Evolutionary conservation across 2,797 vertebrate species (phyloP).

Genomic region (Esox masquinongy): DNA sequence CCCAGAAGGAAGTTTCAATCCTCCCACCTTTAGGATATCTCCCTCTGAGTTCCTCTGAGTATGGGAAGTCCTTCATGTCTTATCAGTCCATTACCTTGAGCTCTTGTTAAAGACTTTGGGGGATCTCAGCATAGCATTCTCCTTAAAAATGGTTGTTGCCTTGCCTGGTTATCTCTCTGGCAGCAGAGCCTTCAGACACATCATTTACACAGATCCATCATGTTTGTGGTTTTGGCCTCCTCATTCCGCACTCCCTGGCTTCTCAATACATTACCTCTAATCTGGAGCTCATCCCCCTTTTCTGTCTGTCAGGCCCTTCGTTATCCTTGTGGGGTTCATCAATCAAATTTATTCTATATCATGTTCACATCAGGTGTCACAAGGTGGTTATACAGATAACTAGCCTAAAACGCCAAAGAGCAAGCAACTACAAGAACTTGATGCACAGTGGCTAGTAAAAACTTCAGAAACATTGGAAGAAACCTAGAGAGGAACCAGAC

Average conservation of each 20-base stretch:
- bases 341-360: neutral
- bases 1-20: conserved; percentile 26
- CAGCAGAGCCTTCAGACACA: conserved; percentile 45
- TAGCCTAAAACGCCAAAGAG: too few relatives aligned
- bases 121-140: conserved; percentile 25
- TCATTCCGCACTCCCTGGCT: neutral
- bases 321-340: conserved; percentile 8
- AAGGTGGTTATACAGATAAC: too few relatives aligned
- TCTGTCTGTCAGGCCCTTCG: conserved; percentile 24
- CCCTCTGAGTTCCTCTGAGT: conserved; percentile 12
- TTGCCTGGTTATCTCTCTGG: conserved; percentile 34
- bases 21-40: conserved; percentile 8
- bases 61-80: conserved; percentile 31
- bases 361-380: conserved; percentile 13
- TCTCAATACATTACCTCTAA: neutral
- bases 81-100: conserved; percentile 43
- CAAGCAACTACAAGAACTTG: too few relatives aligned
- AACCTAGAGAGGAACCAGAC: too few relatives aligned
- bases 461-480: too few relatives aligned
- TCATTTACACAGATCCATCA: conserved; percentile 43
- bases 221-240: conserved; percentile 23
- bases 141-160: conserved; percentile 9
- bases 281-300: neutral
- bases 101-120: conserved; percentile 25
- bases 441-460: too few relatives aligned